A percentile compares a stretch with the other conserved stretches of the same genome.
Conservation (phyloP, 1,140 invertebrate genomes). For the Caenorhabditis inopinata region DNA sequence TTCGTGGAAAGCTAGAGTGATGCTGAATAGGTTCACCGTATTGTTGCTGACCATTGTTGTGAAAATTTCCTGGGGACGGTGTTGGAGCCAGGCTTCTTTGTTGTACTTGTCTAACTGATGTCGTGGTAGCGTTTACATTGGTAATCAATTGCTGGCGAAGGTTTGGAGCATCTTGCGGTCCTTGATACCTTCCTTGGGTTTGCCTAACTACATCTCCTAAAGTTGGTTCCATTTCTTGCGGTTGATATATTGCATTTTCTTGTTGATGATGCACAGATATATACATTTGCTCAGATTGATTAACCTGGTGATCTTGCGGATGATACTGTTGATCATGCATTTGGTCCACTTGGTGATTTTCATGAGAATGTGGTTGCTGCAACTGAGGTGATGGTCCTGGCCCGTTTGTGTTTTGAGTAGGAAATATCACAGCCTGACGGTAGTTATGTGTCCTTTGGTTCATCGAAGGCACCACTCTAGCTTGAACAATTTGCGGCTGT, state of each 20-base stretch:
- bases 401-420: background rate
- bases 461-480: background rate
- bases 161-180: background rate
- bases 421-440: background rate
- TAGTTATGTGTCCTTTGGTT: background rate
- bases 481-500: background rate
- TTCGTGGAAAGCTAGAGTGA: background rate
- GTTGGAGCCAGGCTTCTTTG: background rate
- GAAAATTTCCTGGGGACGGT: background rate
- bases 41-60: background rate
- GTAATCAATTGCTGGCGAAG: constrained; percentile 9
- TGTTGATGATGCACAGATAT: background rate
- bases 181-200: background rate
- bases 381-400: background rate
- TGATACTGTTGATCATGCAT: background rate
- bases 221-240: background rate
- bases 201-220: background rate
- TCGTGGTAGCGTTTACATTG: constrained; percentile 13
- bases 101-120: background rate
- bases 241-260: background rate
- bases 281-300: background rate
- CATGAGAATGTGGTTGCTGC: background rate
- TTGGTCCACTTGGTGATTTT: background rate
- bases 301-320: background rate
- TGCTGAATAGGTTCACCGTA: background rate